A percentile compares a stretch with the other conserved stretches of the same genome.
Conservation (phyloP, 2,888 invertebrate genomes). For the Amiota communis region DNA sequence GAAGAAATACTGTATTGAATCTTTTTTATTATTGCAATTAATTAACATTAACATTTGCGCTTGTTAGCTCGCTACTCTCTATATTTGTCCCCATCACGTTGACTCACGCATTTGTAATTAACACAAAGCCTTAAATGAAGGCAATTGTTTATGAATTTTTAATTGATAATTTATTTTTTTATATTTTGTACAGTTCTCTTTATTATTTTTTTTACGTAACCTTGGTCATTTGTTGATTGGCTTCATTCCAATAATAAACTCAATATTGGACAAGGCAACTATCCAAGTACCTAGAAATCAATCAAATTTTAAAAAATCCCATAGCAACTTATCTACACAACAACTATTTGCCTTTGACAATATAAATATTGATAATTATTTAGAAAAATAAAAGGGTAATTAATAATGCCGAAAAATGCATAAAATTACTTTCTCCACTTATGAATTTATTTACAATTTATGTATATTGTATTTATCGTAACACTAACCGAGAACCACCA, state of each 20-base stretch:
- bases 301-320: not conserved
- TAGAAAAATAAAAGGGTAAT: conserved; percentile 19
- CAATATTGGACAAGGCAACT: not conserved
- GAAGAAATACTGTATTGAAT: too few species aligned
- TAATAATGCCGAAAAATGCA: not conserved
- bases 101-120: conserved; percentile 3
- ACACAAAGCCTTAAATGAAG: not conserved
- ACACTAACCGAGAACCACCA: not conserved
- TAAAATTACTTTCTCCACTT: not conserved
- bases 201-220: too few species aligned
- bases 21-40: not conserved
- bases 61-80: not conserved
- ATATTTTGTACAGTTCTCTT: not conserved
- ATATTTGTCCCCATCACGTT: not conserved
- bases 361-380: not conserved
- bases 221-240: too few species aligned
- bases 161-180: conserved; percentile 1
- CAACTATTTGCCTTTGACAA: not conserved
- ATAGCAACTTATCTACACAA: not conserved
- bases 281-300: not conserved
- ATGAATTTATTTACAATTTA: too few species aligned
- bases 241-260: too few species aligned
- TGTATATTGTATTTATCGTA: too few species aligned
- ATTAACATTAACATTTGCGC: not conserved
- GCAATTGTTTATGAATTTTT: conserved; percentile 2